These are phyloP conservation scores for Nansenia antarctica DNA, from an alignment of 2,113 vertebrate species.

Conservation along the genomic window DNA sequence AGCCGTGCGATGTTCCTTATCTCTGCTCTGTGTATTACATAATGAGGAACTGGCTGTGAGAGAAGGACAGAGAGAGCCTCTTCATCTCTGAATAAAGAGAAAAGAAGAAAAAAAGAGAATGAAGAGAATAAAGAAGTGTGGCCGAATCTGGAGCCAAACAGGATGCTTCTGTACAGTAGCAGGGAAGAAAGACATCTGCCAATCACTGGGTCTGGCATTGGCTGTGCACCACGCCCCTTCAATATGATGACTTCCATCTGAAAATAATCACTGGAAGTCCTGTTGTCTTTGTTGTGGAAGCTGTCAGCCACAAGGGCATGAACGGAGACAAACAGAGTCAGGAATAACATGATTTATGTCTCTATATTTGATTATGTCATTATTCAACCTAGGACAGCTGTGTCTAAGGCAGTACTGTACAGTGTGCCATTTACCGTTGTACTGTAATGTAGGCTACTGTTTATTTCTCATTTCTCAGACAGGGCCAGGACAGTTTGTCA, in stretches of 20 bases:
- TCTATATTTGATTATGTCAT: background rate
- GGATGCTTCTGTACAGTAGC: slow-evolving; percentile 4
- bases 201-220: background rate
- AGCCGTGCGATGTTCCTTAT: background rate
- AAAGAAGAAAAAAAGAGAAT: no score
- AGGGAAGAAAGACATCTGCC: background rate
- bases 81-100: slow-evolving; percentile 15
- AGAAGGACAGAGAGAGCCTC: background rate
- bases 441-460: background rate
- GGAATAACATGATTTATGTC: background rate
- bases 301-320: background rate
- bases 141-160: slow-evolving; percentile 10
- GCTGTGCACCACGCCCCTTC: background rate
- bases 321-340: background rate
- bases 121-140: no score
- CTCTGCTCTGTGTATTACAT: background rate
- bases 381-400: background rate
- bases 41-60: slow-evolving; percentile 15
- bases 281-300: background rate
- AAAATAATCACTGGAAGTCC: background rate
- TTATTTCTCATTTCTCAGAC: background rate
- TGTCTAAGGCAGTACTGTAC: background rate
- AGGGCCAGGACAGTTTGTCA: background rate
- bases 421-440: no score
- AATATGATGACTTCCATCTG: background rate